A percentile compares a stretch with the other conserved stretches of the same genome.
Evolutionary conservation across 2,888 invertebrate genomes (phyloP).

Genomic region (Andricus quercusramuli): DNA sequence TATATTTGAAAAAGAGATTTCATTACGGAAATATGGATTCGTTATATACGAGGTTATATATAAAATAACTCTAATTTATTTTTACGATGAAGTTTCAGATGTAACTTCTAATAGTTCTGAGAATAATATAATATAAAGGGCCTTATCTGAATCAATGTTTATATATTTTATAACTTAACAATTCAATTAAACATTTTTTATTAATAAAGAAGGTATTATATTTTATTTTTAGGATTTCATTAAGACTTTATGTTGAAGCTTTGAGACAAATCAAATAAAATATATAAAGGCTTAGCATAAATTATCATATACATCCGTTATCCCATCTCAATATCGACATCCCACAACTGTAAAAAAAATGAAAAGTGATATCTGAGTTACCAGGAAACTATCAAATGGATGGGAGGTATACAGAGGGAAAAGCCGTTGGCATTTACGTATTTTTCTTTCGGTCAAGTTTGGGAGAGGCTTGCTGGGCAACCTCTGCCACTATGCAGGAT

Average conservation of each 20-base stretch:
- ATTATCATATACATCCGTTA: slow-evolving; percentile 24
- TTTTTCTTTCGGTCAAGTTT: slow-evolving; percentile 53
- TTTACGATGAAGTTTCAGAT: neutral
- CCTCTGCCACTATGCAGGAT: slow-evolving; percentile 14
- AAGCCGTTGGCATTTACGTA: slow-evolving; percentile 60
- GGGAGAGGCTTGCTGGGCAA: slow-evolving; percentile 21
- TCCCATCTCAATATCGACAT: slow-evolving; percentile 56
- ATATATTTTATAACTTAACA: neutral
- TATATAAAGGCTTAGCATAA: neutral
- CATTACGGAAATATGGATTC: neutral
- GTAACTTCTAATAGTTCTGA: neutral
- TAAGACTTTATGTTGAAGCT: neutral
- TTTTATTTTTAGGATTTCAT: neutral
- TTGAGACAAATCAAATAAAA: neutral
- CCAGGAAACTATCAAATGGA: slow-evolving; percentile 72
- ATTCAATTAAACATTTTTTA: neutral
- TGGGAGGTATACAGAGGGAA: slow-evolving; percentile 62
- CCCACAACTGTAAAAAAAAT: slow-evolving; percentile 75
- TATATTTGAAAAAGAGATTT: neutral
- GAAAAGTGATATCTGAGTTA: slow-evolving; percentile 77
- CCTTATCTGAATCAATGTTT: neutral
- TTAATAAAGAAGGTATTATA: neutral
- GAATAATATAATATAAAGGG: neutral
- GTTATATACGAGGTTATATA: neutral
- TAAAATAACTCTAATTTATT: neutral